phyloP scores from a whole-genome alignment of 2,113 vertebrate species.

The Ploceus nigricollis region DNA sequence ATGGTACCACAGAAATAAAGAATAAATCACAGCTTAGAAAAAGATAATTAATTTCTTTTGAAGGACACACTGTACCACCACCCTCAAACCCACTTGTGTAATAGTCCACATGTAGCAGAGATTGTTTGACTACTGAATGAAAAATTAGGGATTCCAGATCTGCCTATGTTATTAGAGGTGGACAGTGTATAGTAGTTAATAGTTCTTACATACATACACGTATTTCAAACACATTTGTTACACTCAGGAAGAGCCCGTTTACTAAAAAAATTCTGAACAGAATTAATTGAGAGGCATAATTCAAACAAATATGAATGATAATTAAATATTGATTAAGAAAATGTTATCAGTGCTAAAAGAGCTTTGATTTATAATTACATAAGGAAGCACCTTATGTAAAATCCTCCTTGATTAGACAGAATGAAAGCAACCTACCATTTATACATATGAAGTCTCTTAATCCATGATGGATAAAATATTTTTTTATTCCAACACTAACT shows the following conservation, averaged over 20 bases:
- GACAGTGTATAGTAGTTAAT: background rate
- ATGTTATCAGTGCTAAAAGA: background rate
- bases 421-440: background rate
- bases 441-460: background rate
- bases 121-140: background rate
- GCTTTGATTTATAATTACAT: background rate
- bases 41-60: background rate
- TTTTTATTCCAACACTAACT: background rate
- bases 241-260: background rate
- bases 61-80: background rate
- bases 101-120: background rate
- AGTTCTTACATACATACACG: background rate
- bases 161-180: background rate
- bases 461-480: background rate
- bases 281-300: background rate
- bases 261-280: background rate
- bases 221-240: background rate
- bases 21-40: background rate
- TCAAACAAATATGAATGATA: background rate
- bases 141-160: background rate
- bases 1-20: background rate
- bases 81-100: background rate
- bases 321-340: background rate
- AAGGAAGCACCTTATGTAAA: background rate
- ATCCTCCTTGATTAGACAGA: background rate